Conservation (phyloP, 2,797 vertebrate genomes). For the Hemibagrus guttatus region DNA sequence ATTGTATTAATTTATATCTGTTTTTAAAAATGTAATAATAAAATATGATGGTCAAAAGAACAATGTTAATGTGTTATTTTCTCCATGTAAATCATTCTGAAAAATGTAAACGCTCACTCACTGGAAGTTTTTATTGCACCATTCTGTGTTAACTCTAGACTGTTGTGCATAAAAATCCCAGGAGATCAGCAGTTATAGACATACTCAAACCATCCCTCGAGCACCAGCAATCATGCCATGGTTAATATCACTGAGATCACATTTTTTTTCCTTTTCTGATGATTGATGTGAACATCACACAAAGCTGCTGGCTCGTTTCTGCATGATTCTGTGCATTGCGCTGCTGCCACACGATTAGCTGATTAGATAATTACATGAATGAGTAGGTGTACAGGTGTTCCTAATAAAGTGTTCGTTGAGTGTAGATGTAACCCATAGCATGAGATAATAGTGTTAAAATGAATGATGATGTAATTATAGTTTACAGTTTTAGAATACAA, state of each 20-base stretch:
- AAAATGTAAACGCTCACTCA: background rate
- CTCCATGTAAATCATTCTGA: background rate
- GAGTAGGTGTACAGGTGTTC: background rate
- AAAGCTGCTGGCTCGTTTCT: background rate
- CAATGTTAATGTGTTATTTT: background rate
- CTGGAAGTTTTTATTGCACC: background rate
- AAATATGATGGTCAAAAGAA: background rate
- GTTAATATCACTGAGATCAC: background rate
- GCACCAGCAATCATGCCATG: background rate
- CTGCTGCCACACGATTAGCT: background rate
- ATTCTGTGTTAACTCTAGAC: background rate
- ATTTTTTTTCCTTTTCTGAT: background rate
- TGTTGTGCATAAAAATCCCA: background rate
- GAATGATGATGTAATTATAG: background rate
- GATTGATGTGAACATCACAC: background rate
- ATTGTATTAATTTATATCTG: background rate
- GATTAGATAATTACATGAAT: background rate
- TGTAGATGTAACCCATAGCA: background rate
- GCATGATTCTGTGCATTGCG: background rate
- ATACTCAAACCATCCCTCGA: background rate
- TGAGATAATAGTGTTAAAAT: background rate
- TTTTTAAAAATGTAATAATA: background rate
- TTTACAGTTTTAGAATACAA: background rate
- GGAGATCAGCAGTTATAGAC: background rate
- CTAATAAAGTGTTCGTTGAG: background rate